phyloP scores from a whole-genome alignment of 2,113 vertebrate genomes.

The Vanacampus margaritifer region DNA sequence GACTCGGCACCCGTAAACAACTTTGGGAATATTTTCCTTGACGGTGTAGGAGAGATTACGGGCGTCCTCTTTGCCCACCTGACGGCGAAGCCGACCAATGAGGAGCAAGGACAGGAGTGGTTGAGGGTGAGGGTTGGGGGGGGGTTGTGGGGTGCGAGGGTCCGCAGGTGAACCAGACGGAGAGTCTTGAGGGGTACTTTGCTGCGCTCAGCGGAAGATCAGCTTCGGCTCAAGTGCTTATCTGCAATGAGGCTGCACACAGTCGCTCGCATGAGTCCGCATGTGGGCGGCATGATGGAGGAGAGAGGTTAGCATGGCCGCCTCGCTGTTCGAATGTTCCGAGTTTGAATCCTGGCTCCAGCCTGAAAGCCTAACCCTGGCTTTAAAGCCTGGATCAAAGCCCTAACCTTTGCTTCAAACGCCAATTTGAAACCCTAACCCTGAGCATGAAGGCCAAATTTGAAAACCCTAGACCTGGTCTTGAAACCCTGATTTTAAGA shows the following conservation, averaged over 20 bases:
- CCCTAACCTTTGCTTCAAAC: background rate
- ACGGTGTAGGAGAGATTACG: constrained; percentile 74
- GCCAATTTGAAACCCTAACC: background rate
- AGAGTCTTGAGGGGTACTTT: constrained; percentile 69
- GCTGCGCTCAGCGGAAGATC: constrained; percentile 80
- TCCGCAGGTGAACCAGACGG: constrained; percentile 43
- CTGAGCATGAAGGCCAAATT: background rate
- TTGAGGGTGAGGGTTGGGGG: constrained; percentile 51
- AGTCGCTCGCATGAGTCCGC: background rate
- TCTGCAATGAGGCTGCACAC: constrained; percentile 26
- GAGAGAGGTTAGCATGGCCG: too few species aligned
- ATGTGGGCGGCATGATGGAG: background rate
- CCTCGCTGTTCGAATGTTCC: too few species aligned
- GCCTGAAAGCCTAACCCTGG: background rate
- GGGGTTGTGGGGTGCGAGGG: constrained; percentile 51
- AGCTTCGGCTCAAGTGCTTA: constrained; percentile 73
- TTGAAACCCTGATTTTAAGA: background rate
- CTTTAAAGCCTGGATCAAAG: background rate
- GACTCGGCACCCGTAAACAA: constrained; percentile 42
- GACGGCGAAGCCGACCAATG: constrained; percentile 67
- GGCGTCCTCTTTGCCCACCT: constrained; percentile 60
- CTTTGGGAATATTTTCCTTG: constrained; percentile 51
- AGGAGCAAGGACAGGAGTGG: constrained; percentile 79
- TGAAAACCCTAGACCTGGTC: background rate
- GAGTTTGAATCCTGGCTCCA: too few species aligned